Conservation (phyloP, 1,140 invertebrate species). For the Cephus cinctus region DNA sequence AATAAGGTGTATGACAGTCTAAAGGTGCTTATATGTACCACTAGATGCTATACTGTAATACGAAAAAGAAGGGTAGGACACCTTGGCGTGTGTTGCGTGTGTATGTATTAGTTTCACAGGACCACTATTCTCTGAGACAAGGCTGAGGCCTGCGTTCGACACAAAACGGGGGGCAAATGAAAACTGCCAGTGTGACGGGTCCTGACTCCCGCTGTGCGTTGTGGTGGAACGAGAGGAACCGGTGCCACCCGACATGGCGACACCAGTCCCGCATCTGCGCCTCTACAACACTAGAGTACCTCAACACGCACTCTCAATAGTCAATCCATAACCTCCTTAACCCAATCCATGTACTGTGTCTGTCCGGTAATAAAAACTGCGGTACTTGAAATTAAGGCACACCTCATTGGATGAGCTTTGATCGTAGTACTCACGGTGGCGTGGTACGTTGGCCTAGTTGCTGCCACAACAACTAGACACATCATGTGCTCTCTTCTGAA, state of each 20-base stretch:
- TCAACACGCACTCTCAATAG: conserved; percentile 50
- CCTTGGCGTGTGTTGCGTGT: conserved; percentile 56
- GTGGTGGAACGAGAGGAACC: conserved; percentile 29
- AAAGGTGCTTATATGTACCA: too few species aligned
- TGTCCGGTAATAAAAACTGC: conserved; percentile 22
- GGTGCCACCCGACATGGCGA: conserved; percentile 32
- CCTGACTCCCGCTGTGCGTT: conserved; percentile 27
- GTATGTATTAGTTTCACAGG: conserved; percentile 60
- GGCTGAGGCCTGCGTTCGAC: conserved; percentile 45
- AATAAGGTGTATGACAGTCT: too few species aligned
- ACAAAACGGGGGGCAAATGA: conserved; percentile 37
- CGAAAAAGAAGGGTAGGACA: conserved; percentile 33
- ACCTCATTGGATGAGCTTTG: too few species aligned
- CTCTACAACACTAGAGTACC: conserved; percentile 50
- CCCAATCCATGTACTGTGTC: conserved; percentile 24
- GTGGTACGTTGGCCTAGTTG: too few species aligned
- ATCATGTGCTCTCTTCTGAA: too few species aligned
- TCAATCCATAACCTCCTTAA: conserved; percentile 35
- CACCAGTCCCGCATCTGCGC: conserved; percentile 32
- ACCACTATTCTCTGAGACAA: conserved; percentile 42
- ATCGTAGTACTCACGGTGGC: too few species aligned
- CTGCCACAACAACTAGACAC: too few species aligned
- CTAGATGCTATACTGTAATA: too few species aligned
- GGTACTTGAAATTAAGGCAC: conserved; percentile 25
- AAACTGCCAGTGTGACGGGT: conserved; percentile 27